phyloP scores from a whole-genome alignment of 2,113 vertebrate genomes.

The human region DNA sequence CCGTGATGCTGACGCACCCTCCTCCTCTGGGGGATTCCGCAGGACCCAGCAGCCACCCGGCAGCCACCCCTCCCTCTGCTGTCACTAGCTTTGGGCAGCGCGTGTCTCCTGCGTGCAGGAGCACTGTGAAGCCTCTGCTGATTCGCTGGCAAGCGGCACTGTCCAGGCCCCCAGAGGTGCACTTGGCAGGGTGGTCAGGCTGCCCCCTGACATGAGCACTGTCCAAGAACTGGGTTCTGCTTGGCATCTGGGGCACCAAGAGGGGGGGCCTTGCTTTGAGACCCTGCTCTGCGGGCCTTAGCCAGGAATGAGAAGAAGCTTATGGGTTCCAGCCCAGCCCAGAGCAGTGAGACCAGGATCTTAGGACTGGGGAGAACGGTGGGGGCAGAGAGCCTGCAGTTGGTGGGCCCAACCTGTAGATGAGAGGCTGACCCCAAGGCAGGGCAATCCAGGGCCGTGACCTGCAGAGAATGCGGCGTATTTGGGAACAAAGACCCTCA shows the following conservation, averaged over 20 bases:
- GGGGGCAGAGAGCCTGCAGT: not conserved
- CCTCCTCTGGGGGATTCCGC: not conserved
- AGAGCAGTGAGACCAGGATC: not conserved
- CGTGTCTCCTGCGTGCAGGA: not conserved
- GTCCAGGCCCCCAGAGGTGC: not conserved
- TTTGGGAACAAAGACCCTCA: not conserved
- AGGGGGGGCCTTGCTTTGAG: too few species aligned
- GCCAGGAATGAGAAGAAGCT: rapidly evolving
- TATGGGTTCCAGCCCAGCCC: not conserved
- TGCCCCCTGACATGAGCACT: too few species aligned
- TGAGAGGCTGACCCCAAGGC: not conserved
- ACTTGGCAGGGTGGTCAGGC: not conserved
- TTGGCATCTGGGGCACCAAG: rapidly evolving
- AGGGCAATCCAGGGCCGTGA: not conserved
- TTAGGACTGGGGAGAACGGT: not conserved
- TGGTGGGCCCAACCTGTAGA: not conserved
- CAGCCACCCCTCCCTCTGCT: not conserved
- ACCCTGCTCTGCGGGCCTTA: too few species aligned
- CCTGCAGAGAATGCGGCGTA: not conserved
- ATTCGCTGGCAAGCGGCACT: rapidly evolving
- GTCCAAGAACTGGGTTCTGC: not conserved
- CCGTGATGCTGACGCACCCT: not conserved
- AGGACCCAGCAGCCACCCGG: not conserved
- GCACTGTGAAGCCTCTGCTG: not conserved
- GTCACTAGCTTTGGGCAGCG: not conserved